Conservation (phyloP, 2,888 invertebrate genomes). For the Stratiomys singularior region DNA sequence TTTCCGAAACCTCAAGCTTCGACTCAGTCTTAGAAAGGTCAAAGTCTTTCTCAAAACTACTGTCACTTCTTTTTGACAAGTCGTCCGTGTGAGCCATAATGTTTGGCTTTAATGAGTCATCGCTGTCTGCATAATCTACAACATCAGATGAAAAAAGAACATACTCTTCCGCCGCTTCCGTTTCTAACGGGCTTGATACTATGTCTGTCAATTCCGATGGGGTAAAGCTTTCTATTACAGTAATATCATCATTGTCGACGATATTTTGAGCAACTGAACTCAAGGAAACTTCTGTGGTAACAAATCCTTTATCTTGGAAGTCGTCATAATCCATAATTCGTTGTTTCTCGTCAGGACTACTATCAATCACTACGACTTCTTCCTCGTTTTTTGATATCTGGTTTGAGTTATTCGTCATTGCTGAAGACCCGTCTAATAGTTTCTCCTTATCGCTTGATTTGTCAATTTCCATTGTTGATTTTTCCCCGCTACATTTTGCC, state of each 20-base stretch:
- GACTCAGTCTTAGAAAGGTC: not conserved
- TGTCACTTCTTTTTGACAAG: slow-evolving; percentile 5
- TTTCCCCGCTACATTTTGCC: slow-evolving; percentile 28
- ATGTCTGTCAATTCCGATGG: slow-evolving; percentile 69
- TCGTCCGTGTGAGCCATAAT: slow-evolving; percentile 22
- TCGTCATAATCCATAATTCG: slow-evolving; percentile 70
- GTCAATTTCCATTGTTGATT: slow-evolving; percentile 2
- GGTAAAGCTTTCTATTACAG: slow-evolving; percentile 68
- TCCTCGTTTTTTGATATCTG: slow-evolving; percentile 19
- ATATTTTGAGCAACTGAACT: slow-evolving; percentile 70
- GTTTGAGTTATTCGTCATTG: slow-evolving; percentile 3
- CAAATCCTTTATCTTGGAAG: slow-evolving; percentile 69
- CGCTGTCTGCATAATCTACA: slow-evolving; percentile 70
- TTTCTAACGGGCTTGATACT: slow-evolving; percentile 71
- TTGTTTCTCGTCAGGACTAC: slow-evolving; percentile 66
- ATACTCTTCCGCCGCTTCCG: slow-evolving; percentile 71
- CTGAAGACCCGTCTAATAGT: not conserved
- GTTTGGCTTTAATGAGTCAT: slow-evolving; percentile 59
- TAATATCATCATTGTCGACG: slow-evolving; percentile 70
- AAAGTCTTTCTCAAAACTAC: slow-evolving; percentile 31
- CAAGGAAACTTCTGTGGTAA: slow-evolving; percentile 70
- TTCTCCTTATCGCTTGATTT: slow-evolving; percentile 26
- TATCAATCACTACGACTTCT: slow-evolving; percentile 57
- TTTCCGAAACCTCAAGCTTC: not conserved
- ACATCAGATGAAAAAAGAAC: slow-evolving; percentile 73